A percentile compares a stretch with the other conserved stretches of the same genome.
Conservation (phyloP, 2,113 vertebrate genomes). For the Equus przewalskii region DNA sequence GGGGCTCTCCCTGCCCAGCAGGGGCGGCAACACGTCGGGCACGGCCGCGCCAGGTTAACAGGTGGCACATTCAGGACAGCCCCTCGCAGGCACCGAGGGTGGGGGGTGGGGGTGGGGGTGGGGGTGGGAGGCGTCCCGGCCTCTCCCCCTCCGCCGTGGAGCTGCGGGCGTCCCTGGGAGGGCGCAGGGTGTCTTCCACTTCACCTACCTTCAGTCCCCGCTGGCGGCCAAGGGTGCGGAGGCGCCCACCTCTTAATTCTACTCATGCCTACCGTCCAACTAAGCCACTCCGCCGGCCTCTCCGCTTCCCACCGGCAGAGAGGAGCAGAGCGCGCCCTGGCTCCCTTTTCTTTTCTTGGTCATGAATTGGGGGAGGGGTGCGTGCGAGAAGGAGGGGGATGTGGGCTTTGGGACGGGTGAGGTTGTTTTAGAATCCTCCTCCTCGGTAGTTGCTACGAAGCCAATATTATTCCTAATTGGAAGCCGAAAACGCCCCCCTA, state of each 20-base stretch:
- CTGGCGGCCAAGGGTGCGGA: conserved; percentile 68
- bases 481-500: conserved; percentile 83
- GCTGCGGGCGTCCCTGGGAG: background rate
- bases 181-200: background rate
- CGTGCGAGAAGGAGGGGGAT: background rate
- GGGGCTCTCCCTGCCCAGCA: background rate
- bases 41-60: conserved; percentile 64
- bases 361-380: conserved; percentile 52
- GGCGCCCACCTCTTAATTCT: conserved; percentile 75
- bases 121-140: background rate
- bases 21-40: background rate
- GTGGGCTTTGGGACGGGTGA: conserved; percentile 43
- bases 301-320: conserved; percentile 69
- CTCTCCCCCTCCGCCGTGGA: background rate
- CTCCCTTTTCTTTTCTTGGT: conserved; percentile 48
- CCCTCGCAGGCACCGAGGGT: background rate
- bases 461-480: conserved; percentile 84
- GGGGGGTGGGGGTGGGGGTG: background rate
- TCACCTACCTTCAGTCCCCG: conserved; percentile 86
- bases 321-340: conserved; percentile 33
- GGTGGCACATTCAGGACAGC: conserved; percentile 68
- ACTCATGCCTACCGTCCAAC: conserved; percentile 74
- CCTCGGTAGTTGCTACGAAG: conserved; percentile 62
- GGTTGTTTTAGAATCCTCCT: conserved; percentile 73
- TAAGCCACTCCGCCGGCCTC: conserved; percentile 64